Percentiles rank a stretch among this genome's conserved stretches.
These are phyloP conservation scores for Sigmodon hispidus DNA, from an alignment of 2,113 vertebrate genomes.

Conservation along the genomic window DNA sequence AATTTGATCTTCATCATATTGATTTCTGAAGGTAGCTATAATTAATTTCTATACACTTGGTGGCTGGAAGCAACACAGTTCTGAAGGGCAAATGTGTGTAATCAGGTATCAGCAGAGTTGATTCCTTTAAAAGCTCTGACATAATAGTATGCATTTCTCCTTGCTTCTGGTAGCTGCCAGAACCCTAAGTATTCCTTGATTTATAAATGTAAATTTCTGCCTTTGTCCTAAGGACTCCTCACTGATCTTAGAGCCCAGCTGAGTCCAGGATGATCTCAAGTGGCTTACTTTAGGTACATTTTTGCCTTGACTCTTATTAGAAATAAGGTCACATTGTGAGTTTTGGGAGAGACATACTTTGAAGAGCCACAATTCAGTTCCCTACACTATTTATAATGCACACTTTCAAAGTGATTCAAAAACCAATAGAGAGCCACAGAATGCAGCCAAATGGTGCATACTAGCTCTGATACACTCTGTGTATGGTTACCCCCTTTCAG, in stretches of 20 bases:
- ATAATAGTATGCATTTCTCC: background rate
- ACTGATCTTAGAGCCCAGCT: background rate
- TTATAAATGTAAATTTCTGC: background rate
- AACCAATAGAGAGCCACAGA: background rate
- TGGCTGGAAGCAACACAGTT: conserved; percentile 41
- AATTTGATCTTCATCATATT: background rate
- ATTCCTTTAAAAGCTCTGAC: background rate
- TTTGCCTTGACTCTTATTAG: background rate
- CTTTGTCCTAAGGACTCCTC: background rate
- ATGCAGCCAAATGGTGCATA: background rate
- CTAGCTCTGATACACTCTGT: background rate
- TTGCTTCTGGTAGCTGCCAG: background rate
- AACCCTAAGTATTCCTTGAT: background rate
- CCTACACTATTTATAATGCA: background rate
- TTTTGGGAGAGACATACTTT: background rate
- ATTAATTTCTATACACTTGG: background rate
- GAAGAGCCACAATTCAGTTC: background rate
- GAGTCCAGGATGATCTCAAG: background rate
- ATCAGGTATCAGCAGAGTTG: background rate
- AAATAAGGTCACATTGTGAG: conserved; percentile 18
- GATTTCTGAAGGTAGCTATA: background rate
- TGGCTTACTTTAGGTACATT: background rate
- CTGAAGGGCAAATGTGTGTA: conserved; percentile 7
- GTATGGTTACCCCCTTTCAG: background rate
- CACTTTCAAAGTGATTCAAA: background rate